phyloP scores from a whole-genome alignment of 2,888 invertebrate species.

The Pemphredon lugubris region DNA sequence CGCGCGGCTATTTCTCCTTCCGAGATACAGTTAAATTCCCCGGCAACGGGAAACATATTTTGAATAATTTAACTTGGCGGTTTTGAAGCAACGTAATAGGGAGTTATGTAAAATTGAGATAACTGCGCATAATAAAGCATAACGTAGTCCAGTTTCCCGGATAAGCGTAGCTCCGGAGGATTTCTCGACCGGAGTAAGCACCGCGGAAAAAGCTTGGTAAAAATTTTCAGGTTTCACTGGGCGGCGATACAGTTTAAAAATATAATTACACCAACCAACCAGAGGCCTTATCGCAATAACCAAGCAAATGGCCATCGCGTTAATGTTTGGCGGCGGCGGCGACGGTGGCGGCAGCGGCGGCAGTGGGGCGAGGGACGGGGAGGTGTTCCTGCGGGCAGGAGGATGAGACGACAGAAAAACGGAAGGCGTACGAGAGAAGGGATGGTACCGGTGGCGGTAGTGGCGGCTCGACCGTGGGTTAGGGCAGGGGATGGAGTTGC shows the following conservation, averaged over 20 bases:
- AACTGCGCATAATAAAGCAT: too few relatives aligned
- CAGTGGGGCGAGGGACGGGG: conserved; percentile 1
- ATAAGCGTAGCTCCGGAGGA: too few relatives aligned
- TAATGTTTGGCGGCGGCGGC: conserved; percentile 43
- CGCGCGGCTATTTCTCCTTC: background rate
- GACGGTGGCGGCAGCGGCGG: background rate
- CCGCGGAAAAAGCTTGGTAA: background rate
- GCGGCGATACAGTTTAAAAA: conserved; percentile 31
- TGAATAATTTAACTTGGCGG: too few relatives aligned
- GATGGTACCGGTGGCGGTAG: too few relatives aligned
- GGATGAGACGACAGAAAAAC: too few relatives aligned
- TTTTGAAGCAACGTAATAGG: too few relatives aligned
- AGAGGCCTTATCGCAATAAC: conserved; percentile 55
- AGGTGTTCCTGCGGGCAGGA: too few relatives aligned
- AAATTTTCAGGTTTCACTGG: background rate
- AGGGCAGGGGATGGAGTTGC: too few relatives aligned
- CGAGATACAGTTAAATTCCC: conserved; percentile 8
- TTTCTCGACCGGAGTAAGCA: background rate
- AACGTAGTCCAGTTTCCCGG: too few relatives aligned
- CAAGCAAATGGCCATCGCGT: conserved; percentile 54
- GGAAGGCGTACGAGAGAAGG: background rate
- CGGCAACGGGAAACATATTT: too few relatives aligned
- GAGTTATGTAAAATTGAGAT: too few relatives aligned
- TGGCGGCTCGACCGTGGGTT: too few relatives aligned
- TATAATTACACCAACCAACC: conserved; percentile 49